These are phyloP conservation scores for Bombus difficillimus DNA, from an alignment of 1,140 invertebrate species.

Conservation along the genomic window DNA sequence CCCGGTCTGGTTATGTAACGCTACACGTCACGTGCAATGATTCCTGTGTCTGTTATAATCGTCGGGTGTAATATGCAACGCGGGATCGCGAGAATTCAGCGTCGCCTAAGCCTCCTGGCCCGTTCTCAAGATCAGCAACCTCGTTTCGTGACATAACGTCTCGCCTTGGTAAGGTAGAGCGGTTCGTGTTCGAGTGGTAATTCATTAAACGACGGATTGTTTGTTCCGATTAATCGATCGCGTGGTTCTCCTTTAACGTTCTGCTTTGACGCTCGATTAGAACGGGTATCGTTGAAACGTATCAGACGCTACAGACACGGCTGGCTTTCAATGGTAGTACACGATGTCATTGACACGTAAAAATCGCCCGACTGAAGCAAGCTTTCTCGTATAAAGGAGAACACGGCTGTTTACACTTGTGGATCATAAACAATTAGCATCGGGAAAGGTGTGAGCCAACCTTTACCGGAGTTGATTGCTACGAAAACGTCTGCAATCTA, in stretches of 20 bases:
- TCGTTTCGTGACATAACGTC: slow-evolving; percentile 48
- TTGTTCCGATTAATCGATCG: slow-evolving; percentile 32
- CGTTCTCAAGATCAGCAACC: slow-evolving; percentile 59
- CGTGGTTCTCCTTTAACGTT: background rate
- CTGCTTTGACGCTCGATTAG: background rate
- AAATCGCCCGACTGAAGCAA: slow-evolving; percentile 31
- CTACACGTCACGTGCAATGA: slow-evolving; percentile 9
- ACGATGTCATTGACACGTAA: slow-evolving; percentile 38
- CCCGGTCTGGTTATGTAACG: slow-evolving; percentile 44
- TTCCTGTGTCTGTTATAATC: slow-evolving; percentile 28
- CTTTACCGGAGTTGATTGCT: slow-evolving; percentile 53
- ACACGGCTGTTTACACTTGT: slow-evolving; percentile 59
- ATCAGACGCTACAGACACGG: background rate
- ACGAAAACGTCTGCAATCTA: slow-evolving; percentile 45
- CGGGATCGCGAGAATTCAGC: slow-evolving; percentile 57
- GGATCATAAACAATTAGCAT: slow-evolving; percentile 51
- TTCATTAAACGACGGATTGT: background rate
- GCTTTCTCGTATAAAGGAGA: slow-evolving; percentile 59
- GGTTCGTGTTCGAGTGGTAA: background rate
- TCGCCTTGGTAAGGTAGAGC: too few species aligned
- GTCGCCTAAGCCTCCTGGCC: slow-evolving; percentile 3
- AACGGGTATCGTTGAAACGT: slow-evolving; percentile 13
- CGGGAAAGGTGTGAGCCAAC: slow-evolving; percentile 50
- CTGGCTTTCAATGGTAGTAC: slow-evolving; percentile 12
- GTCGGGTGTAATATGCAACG: slow-evolving; percentile 2